phyloP scores from a whole-genome alignment of 2,113 vertebrate genomes.

The Oryzias javanicus region DNA sequence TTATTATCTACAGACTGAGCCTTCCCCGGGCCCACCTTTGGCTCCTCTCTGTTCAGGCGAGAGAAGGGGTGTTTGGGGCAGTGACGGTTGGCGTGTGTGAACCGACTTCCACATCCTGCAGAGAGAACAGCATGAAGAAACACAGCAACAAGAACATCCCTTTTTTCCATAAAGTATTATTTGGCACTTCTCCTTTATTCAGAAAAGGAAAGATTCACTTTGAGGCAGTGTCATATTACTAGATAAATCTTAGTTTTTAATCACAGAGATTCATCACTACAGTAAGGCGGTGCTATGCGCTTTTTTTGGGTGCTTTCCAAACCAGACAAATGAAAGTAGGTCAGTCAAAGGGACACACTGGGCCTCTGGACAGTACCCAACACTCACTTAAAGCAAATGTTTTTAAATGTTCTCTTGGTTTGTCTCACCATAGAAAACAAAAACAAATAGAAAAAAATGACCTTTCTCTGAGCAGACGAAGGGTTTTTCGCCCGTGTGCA shows the following conservation, averaged over 20 bases:
- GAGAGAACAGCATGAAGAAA: slow-evolving; percentile 10
- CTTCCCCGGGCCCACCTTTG: slow-evolving; percentile 79
- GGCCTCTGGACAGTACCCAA: slow-evolving; percentile 30
- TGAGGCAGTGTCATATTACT: neutral
- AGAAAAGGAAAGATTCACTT: neutral
- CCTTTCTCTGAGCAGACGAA: slow-evolving; percentile 98
- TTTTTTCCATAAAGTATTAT: neutral
- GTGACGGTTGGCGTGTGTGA: slow-evolving; percentile 96
- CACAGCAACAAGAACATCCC: neutral
- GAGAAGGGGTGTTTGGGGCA: slow-evolving; percentile 95
- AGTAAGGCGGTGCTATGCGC: neutral
- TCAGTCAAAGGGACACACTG: neutral
- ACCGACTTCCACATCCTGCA: slow-evolving; percentile 91
- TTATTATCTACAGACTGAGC: slow-evolving; percentile 89
- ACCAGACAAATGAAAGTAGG: neutral
- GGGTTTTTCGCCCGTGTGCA: slow-evolving; percentile 97
- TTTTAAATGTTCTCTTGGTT: no score
- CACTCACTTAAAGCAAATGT: neutral
- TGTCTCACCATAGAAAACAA: no score
- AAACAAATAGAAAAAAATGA: slow-evolving; percentile 44
- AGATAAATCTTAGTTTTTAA: neutral
- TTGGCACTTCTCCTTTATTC: neutral
- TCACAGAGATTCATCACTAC: neutral
- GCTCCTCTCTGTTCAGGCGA: slow-evolving; percentile 92
- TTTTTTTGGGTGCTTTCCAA: slow-evolving; percentile 49